These are phyloP conservation scores for Lottia scabra DNA, from an alignment of 2,888 invertebrate species.

Conservation along the genomic window DNA sequence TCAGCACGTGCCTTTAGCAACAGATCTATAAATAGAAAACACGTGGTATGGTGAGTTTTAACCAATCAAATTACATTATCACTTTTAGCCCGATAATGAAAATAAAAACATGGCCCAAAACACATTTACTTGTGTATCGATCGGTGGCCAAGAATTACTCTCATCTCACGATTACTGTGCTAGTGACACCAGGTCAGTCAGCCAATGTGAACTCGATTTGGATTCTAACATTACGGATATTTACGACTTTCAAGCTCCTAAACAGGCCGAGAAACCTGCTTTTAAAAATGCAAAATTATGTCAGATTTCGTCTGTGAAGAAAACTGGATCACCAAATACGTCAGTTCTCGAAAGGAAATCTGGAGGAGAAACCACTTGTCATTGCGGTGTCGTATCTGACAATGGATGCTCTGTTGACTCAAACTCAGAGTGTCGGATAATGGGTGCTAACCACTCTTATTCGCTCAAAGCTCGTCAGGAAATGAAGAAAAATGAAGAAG, in stretches of 20 bases:
- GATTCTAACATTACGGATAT: neutral
- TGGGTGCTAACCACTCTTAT: constrained; percentile 4
- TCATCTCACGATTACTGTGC: neutral
- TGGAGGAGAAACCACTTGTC: neutral
- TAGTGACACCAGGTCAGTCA: neutral
- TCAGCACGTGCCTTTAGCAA: neutral
- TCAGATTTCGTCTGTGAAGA: neutral
- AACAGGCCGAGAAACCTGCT: neutral
- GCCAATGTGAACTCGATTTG: neutral
- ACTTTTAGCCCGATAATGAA: constrained; percentile 6
- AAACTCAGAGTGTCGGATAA: neutral
- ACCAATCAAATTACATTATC: constrained; percentile 6
- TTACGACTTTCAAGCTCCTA: constrained; percentile 1
- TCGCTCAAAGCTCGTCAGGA: neutral
- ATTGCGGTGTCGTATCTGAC: neutral
- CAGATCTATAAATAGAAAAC: neutral
- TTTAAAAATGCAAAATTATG: constrained; percentile 3
- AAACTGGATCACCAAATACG: neutral
- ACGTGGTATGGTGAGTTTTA: constrained; percentile 8
- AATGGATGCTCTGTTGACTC: neutral
- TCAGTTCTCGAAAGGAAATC: neutral
- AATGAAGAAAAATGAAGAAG: neutral
- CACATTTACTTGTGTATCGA: constrained; percentile 1
- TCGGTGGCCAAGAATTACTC: neutral
- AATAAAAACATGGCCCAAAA: constrained; percentile 17